These are phyloP conservation scores for Auanema sp. DNA, from an alignment of 2,888 invertebrate genomes.

Conservation along the genomic window DNA sequence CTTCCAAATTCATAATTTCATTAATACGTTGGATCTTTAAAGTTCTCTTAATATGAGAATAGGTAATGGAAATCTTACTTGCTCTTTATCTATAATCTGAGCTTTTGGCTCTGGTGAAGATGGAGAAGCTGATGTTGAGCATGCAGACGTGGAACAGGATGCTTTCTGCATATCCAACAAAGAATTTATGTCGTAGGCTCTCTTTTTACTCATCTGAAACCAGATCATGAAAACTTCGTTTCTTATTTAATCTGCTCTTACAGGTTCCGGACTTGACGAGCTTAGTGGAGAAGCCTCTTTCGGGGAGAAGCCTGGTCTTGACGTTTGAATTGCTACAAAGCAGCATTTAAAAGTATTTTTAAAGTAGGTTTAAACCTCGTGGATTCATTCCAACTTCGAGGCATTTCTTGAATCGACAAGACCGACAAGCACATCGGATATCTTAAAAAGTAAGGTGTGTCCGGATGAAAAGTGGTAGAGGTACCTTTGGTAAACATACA, in stretches of 20 bases:
- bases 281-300: conserved; percentile 2
- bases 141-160: conserved; percentile 11
- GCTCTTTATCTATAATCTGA: background rate
- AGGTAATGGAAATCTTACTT: background rate
- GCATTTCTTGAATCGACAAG: conserved; percentile 30
- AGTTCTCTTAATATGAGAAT: background rate
- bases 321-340: conserved; percentile 15
- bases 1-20: conserved; percentile 15
- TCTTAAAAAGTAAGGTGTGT: conserved; percentile 10
- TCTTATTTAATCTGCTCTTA: too few species aligned
- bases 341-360: background rate
- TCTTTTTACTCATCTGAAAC: conserved; percentile 8
- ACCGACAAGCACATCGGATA: conserved; percentile 28
- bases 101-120: background rate
- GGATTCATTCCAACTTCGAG: conserved; percentile 31
- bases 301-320: conserved; percentile 6
- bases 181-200: conserved; percentile 20
- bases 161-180: conserved; percentile 18
- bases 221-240: background rate
- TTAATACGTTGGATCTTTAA: conserved; percentile 6
- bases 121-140: background rate
- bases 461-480: too few species aligned
- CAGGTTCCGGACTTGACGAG: conserved; percentile 1
- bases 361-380: conserved; percentile 8
- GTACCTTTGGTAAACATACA: conserved; percentile 28